Evolutionary conservation across 2,888 invertebrate species (phyloP).

Genomic region (Camptogramma bilineatum): DNA sequence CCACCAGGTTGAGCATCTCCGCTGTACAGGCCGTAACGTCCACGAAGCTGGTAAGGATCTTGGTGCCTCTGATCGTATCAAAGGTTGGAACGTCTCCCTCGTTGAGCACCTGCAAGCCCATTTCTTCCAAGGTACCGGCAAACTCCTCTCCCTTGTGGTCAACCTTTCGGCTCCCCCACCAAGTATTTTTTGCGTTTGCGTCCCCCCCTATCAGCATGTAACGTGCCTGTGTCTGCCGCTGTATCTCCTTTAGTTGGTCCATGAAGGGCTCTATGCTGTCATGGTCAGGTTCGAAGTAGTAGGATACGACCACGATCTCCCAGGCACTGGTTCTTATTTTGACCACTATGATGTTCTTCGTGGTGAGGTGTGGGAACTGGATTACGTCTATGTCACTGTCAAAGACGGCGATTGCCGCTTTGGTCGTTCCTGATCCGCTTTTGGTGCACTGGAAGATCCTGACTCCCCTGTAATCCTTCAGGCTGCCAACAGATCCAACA

Average conservation of each 20-base stretch:
- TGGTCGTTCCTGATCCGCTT: neutral
- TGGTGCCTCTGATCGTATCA: neutral
- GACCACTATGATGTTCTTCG: slow-evolving; percentile 16
- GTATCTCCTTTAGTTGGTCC: neutral
- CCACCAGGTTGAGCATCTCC: neutral
- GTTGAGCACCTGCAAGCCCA: slow-evolving; percentile 2
- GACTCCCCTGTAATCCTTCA: too few species aligned
- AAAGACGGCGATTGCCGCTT: slow-evolving; percentile 5
- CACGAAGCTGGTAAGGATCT: neutral
- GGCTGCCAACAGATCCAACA: too few species aligned
- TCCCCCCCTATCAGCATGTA: neutral
- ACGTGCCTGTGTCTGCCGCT: neutral
- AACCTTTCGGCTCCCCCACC: neutral
- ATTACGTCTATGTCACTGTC: neutral
- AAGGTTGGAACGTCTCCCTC: neutral
- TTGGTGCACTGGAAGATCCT: neutral
- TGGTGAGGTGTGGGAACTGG: neutral
- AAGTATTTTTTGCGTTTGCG: neutral
- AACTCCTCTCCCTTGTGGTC: neutral
- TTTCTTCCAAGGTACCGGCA: neutral
- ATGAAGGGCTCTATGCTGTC: slow-evolving; percentile 2
- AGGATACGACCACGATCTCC: slow-evolving; percentile 30
- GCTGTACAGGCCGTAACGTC: neutral
- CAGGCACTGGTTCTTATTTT: slow-evolving; percentile 30
- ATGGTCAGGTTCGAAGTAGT: slow-evolving; percentile 34